Conservation (phyloP, 2,113 vertebrate genomes). For the Agapornis roseicollis region DNA sequence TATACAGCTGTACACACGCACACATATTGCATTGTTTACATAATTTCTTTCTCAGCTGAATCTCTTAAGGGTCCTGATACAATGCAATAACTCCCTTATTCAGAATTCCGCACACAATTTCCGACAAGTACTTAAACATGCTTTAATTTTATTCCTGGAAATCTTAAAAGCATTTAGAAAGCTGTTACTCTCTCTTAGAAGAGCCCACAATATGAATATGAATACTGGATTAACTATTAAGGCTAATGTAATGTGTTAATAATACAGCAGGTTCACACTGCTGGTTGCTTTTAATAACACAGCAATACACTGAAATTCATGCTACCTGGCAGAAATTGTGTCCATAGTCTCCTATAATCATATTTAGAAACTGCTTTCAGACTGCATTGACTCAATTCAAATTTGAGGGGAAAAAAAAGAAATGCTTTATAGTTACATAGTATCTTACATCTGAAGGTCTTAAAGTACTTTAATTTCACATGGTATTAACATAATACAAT, state of each 20-base stretch:
- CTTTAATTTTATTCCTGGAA: conserved; percentile 65
- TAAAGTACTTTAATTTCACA: conserved; percentile 24
- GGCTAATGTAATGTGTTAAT: conserved; percentile 46
- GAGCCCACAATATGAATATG: conserved; percentile 37
- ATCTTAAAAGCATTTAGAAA: conserved; percentile 51
- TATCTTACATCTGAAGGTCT: background rate
- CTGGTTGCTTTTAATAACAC: background rate
- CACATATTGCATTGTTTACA: conserved; percentile 59
- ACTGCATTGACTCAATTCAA: background rate
- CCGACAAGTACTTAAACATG: conserved; percentile 54
- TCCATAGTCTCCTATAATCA: conserved; percentile 2
- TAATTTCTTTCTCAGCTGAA: conserved; percentile 65
- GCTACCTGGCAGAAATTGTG: background rate
- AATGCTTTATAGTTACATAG: background rate
- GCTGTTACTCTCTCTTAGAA: conserved; percentile 46
- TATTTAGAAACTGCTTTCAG: background rate
- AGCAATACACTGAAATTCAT: background rate
- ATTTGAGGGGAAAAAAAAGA: background rate
- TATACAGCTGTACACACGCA: conserved; percentile 48
- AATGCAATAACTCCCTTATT: conserved; percentile 45
- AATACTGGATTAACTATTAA: conserved; percentile 19
- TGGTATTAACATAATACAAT: background rate
- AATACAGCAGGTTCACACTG: conserved; percentile 25
- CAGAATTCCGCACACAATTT: conserved; percentile 23
- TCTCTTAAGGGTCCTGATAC: conserved; percentile 50